Conservation (phyloP, 2,797 vertebrate genomes). For the Sebastes diploproa region DNA sequence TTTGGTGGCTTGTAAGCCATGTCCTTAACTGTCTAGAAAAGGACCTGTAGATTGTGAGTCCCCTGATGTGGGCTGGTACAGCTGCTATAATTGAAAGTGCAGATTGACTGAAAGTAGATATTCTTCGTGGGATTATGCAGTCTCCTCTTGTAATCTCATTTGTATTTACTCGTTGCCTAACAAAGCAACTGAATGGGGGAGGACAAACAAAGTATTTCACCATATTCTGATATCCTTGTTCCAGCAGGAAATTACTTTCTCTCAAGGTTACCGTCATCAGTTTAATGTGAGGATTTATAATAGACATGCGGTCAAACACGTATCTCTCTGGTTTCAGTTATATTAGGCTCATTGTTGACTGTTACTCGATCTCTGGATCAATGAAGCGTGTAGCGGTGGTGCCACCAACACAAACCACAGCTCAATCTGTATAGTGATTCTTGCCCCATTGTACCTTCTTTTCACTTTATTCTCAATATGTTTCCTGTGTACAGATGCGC, state of each 20-base stretch:
- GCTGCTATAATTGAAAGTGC: background rate
- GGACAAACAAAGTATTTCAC: background rate
- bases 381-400: too few species aligned
- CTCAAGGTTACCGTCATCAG: background rate
- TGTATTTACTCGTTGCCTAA: background rate
- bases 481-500: background rate
- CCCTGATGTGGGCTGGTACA: background rate
- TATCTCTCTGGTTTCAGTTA: background rate
- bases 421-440: too few species aligned
- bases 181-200: background rate
- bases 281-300: background rate
- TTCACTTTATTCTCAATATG: background rate
- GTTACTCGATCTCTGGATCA: background rate
- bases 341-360: background rate
- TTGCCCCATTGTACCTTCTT: too few species aligned
- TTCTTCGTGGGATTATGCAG: background rate
- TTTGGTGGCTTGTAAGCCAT: background rate
- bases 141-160: background rate
- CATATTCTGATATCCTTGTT: background rate
- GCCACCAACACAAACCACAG: too few species aligned
- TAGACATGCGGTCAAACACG: background rate
- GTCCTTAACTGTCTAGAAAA: background rate
- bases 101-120: background rate
- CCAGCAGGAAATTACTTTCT: background rate
- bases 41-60: background rate